Conservation (phyloP, 2,113 vertebrate species). For the Phodopus roborovskii region DNA sequence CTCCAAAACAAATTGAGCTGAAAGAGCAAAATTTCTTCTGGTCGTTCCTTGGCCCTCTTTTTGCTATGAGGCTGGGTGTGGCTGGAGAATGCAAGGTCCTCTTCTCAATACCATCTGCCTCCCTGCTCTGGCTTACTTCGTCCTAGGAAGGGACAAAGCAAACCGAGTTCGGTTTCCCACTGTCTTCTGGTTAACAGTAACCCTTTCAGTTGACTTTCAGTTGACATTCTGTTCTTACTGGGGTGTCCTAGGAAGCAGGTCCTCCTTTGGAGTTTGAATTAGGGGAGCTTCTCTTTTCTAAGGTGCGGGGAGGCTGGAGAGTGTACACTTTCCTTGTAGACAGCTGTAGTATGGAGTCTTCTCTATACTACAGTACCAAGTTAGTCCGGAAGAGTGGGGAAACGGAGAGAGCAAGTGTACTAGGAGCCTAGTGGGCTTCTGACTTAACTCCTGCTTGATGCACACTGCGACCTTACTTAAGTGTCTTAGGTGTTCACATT, state of each 20-base stretch:
- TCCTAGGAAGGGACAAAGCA: background rate
- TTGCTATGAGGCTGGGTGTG: fast-evolving
- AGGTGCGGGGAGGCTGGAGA: too few relatives aligned
- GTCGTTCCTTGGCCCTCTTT: background rate
- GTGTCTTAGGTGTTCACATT: background rate
- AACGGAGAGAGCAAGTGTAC: background rate
- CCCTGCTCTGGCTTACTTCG: fast-evolving
- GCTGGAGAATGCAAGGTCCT: fast-evolving
- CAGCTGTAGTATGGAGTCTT: background rate
- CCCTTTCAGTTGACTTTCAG: background rate
- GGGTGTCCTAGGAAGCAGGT: background rate
- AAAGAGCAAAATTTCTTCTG: background rate
- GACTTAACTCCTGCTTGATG: background rate
- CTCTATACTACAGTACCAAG: background rate
- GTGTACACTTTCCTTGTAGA: background rate
- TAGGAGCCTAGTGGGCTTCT: background rate
- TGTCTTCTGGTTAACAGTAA: fast-evolving
- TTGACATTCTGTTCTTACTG: background rate
- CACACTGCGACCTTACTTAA: background rate
- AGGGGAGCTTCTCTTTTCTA: background rate
- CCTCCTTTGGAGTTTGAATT: background rate
- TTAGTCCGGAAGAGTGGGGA: background rate
- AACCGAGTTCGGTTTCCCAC: fast-evolving
- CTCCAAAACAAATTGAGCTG: fast-evolving
- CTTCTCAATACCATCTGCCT: fast-evolving